Evolutionary conservation across 2,797 vertebrate species (phyloP).

Genomic region (Furcifer pardalis): DNA sequence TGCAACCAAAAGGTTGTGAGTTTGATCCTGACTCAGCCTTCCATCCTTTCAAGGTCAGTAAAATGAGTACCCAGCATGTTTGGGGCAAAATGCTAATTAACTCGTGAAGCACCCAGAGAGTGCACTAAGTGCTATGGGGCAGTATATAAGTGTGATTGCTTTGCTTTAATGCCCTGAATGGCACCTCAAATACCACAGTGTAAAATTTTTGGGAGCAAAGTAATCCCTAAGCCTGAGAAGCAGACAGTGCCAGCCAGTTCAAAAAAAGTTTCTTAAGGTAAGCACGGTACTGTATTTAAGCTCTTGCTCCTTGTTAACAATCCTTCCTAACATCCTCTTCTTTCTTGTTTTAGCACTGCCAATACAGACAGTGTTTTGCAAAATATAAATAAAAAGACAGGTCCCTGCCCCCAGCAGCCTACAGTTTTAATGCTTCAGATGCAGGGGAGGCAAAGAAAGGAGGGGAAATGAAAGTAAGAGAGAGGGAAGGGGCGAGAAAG

Average conservation of each 20-base stretch:
- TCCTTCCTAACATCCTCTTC: background rate
- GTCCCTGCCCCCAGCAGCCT: background rate
- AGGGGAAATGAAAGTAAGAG: no score
- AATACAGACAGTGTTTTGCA: background rate
- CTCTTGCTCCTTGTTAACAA: background rate
- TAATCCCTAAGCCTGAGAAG: no score
- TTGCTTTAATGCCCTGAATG: background rate
- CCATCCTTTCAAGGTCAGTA: no score
- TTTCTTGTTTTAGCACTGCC: background rate
- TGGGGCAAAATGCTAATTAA: no score
- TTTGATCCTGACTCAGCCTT: no score
- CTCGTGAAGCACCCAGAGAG: no score
- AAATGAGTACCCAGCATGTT: no score
- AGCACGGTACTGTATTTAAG: background rate
- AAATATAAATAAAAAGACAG: background rate
- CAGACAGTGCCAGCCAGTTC: background rate
- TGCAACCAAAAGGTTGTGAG: no score
- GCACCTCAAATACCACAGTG: background rate
- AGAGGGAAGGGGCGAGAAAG: no score
- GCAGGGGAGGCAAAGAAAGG: background rate
- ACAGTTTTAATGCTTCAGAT: background rate
- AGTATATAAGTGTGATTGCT: no score
- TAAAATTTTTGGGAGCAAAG: background rate
- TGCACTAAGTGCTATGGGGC: no score
- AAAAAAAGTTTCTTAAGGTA: background rate